Conservation (phyloP, 1,140 invertebrate species). For the Trichonephila clavata region DNA sequence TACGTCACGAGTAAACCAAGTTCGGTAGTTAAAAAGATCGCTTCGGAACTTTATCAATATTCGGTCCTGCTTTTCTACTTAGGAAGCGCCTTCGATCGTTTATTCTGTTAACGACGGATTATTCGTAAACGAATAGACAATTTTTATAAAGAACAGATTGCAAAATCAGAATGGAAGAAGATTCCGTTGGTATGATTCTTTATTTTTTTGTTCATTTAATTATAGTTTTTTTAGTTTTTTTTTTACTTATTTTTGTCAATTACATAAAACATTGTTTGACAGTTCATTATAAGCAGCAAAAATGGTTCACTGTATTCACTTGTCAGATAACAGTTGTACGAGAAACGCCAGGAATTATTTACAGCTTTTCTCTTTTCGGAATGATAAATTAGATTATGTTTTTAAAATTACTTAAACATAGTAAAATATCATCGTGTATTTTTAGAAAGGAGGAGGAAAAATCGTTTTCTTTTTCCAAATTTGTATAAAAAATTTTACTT, state of each 20-base stretch:
- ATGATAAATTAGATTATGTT: too few relatives aligned
- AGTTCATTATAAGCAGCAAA: neutral
- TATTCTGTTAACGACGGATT: neutral
- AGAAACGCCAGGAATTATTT: too few relatives aligned
- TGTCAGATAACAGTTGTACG: too few relatives aligned
- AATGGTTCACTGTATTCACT: too few relatives aligned
- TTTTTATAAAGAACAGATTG: neutral
- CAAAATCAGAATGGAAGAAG: neutral
- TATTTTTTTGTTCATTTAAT: neutral
- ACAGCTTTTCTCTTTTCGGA: too few relatives aligned
- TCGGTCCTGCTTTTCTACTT: neutral
- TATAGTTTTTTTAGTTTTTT: neutral
- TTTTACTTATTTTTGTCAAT: neutral
- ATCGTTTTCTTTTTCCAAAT: too few relatives aligned
- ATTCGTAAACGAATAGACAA: neutral
- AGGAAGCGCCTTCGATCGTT: neutral
- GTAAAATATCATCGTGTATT: too few relatives aligned
- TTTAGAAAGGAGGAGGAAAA: too few relatives aligned
- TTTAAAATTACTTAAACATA: too few relatives aligned
- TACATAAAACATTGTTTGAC: neutral
- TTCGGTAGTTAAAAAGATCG: constrained; percentile 26
- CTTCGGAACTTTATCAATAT: constrained; percentile 20
- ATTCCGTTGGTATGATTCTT: constrained; percentile 8
- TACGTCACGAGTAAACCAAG: constrained; percentile 22
- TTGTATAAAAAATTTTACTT: too few relatives aligned